Conservation (phyloP, 2,797 vertebrate species). For the Chaetophractus vellerosus region DNA sequence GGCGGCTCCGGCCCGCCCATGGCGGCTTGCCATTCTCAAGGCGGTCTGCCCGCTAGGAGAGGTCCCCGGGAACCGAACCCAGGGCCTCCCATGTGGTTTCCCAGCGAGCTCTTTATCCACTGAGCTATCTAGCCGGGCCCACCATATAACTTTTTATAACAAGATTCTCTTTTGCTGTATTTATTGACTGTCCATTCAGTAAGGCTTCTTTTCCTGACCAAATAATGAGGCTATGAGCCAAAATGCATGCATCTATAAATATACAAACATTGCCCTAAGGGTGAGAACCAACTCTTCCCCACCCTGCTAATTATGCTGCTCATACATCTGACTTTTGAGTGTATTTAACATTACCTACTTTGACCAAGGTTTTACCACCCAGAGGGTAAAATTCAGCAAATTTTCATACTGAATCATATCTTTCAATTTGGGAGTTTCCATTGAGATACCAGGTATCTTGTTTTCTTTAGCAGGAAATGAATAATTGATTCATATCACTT, state of each 20-base stretch:
- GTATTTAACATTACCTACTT: neutral
- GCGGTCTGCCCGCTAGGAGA: too few relatives aligned
- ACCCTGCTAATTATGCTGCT: neutral
- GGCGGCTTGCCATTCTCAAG: too few relatives aligned
- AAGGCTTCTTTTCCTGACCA: too few relatives aligned
- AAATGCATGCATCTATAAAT: too few relatives aligned
- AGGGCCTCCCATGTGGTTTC: too few relatives aligned
- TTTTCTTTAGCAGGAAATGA: neutral
- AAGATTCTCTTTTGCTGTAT: neutral
- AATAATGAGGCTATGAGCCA: neutral
- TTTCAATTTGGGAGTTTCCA: neutral
- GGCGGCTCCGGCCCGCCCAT: too few relatives aligned
- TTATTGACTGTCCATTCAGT: neutral
- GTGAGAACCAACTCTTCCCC: neutral
- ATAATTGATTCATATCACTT: neutral
- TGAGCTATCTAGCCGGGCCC: too few relatives aligned
- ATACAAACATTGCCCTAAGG: neutral
- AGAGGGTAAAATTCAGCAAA: neutral
- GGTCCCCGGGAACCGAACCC: too few relatives aligned
- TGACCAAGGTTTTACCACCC: neutral
- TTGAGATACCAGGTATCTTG: neutral
- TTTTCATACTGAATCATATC: neutral
- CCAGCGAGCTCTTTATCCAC: too few relatives aligned
- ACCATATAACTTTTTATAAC: neutral
- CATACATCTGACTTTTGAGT: neutral